Percentiles rank a stretch among this genome's conserved stretches.
phyloP scores from a whole-genome alignment of 2,797 vertebrate species.

The Brachyalestes nurse region DNA sequence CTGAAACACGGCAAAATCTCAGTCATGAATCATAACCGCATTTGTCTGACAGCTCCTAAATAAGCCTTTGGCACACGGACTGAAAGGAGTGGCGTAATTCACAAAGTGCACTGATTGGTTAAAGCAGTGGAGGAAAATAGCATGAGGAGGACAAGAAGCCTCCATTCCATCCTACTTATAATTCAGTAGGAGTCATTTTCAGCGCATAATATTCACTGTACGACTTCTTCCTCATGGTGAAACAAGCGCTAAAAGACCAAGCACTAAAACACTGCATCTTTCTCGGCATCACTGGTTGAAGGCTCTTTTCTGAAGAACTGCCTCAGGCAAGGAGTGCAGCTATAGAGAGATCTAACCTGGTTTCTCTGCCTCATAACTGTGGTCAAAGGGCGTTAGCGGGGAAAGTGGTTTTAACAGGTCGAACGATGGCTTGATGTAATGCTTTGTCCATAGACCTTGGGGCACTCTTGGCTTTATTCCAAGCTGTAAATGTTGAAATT shows the following conservation, averaged over 20 bases:
- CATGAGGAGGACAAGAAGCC: not conserved
- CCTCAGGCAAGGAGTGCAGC: constrained; percentile 14
- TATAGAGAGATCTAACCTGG: not conserved
- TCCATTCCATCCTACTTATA: not conserved
- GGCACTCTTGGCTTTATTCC: constrained; percentile 1
- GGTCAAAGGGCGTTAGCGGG: constrained; percentile 9
- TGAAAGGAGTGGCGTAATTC: constrained; percentile 6
- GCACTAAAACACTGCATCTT: not conserved
- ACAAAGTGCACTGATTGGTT: constrained; percentile 8
- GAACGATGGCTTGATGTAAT: constrained; percentile 18
- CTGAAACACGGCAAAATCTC: constrained; percentile 11
- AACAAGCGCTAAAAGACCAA: not conserved
- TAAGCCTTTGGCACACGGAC: not conserved
- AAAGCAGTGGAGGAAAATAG: not conserved
- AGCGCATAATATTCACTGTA: not conserved
- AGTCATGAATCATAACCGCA: not conserved
- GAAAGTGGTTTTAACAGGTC: constrained; percentile 30
- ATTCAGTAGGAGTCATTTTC: constrained; percentile 4
- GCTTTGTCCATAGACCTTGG: constrained; percentile 4
- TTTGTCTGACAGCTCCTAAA: not conserved
- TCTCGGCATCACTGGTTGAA: not conserved
- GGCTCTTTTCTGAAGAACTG: constrained; percentile 5
- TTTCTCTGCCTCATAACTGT: constrained; percentile 16
- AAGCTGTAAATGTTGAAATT: constrained; percentile 21
- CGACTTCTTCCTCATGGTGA: not conserved